Evolutionary conservation across 37 sponge, comb jelly and placozoan genomes (phyloP).

Genomic region (Chondrilla cf. caribensis): DNA sequence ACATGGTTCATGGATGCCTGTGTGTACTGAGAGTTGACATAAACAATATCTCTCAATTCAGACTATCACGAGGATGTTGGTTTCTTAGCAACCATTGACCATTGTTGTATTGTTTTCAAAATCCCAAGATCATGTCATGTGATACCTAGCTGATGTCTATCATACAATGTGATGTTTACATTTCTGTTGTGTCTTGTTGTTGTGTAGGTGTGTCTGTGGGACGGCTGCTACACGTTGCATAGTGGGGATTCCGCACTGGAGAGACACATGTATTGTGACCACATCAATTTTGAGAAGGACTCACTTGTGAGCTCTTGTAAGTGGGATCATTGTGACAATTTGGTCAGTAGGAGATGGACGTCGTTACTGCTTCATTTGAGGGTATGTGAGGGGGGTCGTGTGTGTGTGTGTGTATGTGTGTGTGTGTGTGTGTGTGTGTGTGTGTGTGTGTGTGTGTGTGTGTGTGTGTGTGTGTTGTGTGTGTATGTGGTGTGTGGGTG

Average conservation of each 20-base stretch:
- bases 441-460: neutral
- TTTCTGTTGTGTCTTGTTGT: too few species aligned
- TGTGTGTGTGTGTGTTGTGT: conserved; percentile 6
- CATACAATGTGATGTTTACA: too few species aligned
- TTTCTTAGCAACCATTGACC: too few species aligned
- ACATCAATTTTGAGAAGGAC: neutral
- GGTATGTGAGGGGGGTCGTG: neutral
- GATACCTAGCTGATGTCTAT: too few species aligned
- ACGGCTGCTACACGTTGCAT: neutral
- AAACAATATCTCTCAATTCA: too few species aligned
- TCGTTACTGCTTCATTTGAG: neutral
- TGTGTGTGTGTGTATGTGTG: neutral
- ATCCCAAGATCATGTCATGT: too few species aligned
- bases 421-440: neutral
- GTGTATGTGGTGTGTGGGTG: neutral
- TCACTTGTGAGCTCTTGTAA: neutral
- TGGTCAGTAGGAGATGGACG: neutral
- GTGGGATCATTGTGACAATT: neutral
- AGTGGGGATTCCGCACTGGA: neutral
- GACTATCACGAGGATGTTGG: too few species aligned
- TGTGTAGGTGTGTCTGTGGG: conserved; percentile 22
- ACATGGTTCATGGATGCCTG: too few species aligned
- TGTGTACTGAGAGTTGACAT: too few species aligned
- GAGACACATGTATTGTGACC: neutral
- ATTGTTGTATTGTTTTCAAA: too few species aligned